phyloP scores from a whole-genome alignment of 1,140 invertebrate genomes.

The Cataglyphis hispanica region DNA sequence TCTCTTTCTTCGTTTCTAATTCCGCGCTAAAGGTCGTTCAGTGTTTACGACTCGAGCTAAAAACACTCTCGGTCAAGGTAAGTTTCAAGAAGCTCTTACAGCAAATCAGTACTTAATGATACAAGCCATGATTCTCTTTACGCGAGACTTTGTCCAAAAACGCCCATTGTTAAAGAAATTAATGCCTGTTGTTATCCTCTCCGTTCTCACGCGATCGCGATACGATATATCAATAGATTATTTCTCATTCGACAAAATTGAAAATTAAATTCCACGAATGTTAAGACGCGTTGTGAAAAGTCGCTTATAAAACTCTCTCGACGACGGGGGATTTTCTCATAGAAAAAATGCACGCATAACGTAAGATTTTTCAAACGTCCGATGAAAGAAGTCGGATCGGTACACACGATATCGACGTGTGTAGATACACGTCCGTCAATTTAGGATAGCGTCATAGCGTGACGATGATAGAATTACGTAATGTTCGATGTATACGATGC shows the following conservation, averaged over 20 bases:
- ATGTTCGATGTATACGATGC: slow-evolving; percentile 38
- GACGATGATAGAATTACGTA: slow-evolving; percentile 68
- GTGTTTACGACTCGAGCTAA: slow-evolving; percentile 30
- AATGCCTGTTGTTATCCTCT: neutral
- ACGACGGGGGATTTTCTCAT: neutral
- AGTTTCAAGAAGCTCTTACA: slow-evolving; percentile 44
- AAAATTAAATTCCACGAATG: neutral
- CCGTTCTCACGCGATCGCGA: neutral
- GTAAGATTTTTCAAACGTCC: slow-evolving; percentile 52
- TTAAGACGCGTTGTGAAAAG: neutral
- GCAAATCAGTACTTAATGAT: slow-evolving; percentile 40
- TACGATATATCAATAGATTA: neutral
- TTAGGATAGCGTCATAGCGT: slow-evolving; percentile 76
- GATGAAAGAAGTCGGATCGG: slow-evolving; percentile 55
- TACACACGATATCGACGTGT: slow-evolving; percentile 50
- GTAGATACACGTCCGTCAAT: slow-evolving; percentile 72
- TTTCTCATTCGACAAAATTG: neutral
- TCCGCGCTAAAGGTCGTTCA: neutral
- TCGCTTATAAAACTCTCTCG: neutral
- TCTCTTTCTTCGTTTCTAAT: slow-evolving; percentile 9
- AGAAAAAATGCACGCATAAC: slow-evolving; percentile 27
- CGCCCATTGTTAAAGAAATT: slow-evolving; percentile 12
- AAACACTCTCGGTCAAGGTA: slow-evolving; percentile 5
- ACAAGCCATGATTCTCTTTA: slow-evolving; percentile 12
- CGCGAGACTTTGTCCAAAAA: slow-evolving; percentile 8